Percentiles rank a stretch among this genome's conserved stretches.
Evolutionary conservation across 2,888 invertebrate species (phyloP).

Genomic region (Drosophila fulvimacula): DNA sequence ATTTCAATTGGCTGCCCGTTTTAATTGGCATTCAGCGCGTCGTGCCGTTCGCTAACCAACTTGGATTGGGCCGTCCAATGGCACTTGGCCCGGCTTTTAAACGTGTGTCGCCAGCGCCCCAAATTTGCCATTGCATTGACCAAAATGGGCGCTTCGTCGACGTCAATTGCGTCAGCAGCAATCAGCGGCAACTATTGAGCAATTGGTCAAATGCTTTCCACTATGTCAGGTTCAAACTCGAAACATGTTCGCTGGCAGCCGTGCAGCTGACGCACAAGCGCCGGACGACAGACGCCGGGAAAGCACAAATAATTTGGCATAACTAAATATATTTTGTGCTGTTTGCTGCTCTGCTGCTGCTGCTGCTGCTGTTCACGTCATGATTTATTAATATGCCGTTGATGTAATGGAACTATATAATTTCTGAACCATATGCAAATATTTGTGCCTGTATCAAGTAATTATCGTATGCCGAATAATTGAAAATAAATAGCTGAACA

Average conservation of each 20-base stretch:
- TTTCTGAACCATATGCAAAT: conserved; percentile 29
- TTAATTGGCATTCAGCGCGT: conserved; percentile 66
- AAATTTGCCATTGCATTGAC: conserved; percentile 72
- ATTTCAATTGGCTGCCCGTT: conserved; percentile 53
- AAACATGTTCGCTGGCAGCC: conserved; percentile 34
- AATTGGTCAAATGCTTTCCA: conserved; percentile 72
- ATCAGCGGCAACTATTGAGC: conserved; percentile 59
- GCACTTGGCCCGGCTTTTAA: conserved; percentile 49
- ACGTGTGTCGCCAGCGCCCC: conserved; percentile 67
- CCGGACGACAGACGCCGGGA: conserved; percentile 20
- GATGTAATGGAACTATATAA: conserved; percentile 67
- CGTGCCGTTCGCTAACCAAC: conserved; percentile 48
- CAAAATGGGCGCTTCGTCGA: conserved; percentile 61
- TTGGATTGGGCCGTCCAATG: conserved; percentile 36
- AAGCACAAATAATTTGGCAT: conserved; percentile 37
- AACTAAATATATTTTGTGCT: conserved; percentile 23
- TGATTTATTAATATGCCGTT: conserved; percentile 76
- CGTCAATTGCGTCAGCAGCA: conserved; percentile 64
- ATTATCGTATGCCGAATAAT: conserved; percentile 16
- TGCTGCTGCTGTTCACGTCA: conserved; percentile 60
- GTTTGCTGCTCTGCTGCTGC: conserved; percentile 19
- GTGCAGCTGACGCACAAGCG: conserved; percentile 51
- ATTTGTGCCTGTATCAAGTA: conserved; percentile 19
- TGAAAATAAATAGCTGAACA: not conserved
- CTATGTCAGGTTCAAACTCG: conserved; percentile 73